Conservation (phyloP, 2,888 invertebrate genomes). For the Erebia ligea region DNA sequence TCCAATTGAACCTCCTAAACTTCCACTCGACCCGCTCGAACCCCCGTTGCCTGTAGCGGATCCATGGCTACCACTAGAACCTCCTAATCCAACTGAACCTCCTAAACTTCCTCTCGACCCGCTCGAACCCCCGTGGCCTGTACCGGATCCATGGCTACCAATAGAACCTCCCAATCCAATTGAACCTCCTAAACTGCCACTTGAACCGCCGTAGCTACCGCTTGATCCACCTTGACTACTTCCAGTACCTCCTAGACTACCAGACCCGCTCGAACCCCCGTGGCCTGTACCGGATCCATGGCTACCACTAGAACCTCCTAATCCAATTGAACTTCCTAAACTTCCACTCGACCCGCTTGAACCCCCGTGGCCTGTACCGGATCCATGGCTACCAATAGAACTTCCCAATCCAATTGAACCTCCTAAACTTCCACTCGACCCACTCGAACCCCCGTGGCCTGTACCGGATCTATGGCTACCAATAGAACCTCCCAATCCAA, state of each 20-base stretch:
- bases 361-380: neutral
- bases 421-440: constrained; percentile 30
- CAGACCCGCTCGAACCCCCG: too few species aligned
- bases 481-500: neutral
- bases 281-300: too few species aligned
- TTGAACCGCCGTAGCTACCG: constrained; percentile 30
- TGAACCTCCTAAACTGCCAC: too few species aligned
- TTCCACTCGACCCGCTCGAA: too few species aligned
- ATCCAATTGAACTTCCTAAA: too few species aligned
- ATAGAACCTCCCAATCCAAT: too few species aligned
- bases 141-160: neutral
- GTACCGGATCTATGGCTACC: constrained; percentile 34
- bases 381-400: neutral
- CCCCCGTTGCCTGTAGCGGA: constrained; percentile 38
- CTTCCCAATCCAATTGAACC: constrained; percentile 28
- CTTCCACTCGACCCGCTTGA: too few species aligned
- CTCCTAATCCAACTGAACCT: constrained; percentile 5
- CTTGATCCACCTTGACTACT: constrained; percentile 44
- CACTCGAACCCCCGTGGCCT: constrained; percentile 40
- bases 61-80: constrained; percentile 35
- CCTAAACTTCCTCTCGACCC: constrained; percentile 32
- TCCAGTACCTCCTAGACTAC: constrained; percentile 25
- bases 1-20: too few species aligned
- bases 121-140: too few species aligned
- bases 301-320: too few species aligned